phyloP scores from a whole-genome alignment of 2,797 vertebrate genomes.

The Dendrocincla fuliginosa region DNA sequence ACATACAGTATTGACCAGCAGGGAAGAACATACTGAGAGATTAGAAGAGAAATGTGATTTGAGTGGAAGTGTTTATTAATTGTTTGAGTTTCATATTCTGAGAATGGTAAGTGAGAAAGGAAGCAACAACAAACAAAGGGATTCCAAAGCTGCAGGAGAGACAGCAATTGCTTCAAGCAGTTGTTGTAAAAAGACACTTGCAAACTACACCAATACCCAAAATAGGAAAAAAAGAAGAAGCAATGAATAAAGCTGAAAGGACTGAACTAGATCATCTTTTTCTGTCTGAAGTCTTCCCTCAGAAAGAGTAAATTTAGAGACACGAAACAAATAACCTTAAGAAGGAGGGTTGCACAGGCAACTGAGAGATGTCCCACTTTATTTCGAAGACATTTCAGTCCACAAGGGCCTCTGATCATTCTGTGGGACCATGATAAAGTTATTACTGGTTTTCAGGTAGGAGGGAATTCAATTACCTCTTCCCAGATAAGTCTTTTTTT shows the following conservation, averaged over 20 bases:
- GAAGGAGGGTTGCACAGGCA: neutral
- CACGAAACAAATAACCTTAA: neutral
- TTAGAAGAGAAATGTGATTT: neutral
- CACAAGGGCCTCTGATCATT: neutral
- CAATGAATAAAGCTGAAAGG: neutral
- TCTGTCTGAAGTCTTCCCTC: neutral
- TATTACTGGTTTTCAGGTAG: constrained; percentile 7
- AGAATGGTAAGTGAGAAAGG: neutral
- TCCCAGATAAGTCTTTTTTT: neutral
- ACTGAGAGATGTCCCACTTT: neutral
- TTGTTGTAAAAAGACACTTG: neutral
- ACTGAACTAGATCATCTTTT: neutral
- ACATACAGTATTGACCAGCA: neutral
- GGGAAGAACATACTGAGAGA: neutral
- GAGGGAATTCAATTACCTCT: neutral
- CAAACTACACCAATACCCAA: fast-evolving
- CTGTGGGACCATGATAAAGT: neutral
- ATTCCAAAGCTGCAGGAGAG: neutral
- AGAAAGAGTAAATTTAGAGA: neutral
- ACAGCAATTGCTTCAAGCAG: neutral
- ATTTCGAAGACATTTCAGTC: neutral
- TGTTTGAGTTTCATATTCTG: neutral
- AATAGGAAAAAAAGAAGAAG: neutral
- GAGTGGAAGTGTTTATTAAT: neutral
- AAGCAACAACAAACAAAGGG: neutral